phyloP scores from a whole-genome alignment of 37 sponge, comb jelly and placozoan species.

The Mnemiopsis leidyi region DNA sequence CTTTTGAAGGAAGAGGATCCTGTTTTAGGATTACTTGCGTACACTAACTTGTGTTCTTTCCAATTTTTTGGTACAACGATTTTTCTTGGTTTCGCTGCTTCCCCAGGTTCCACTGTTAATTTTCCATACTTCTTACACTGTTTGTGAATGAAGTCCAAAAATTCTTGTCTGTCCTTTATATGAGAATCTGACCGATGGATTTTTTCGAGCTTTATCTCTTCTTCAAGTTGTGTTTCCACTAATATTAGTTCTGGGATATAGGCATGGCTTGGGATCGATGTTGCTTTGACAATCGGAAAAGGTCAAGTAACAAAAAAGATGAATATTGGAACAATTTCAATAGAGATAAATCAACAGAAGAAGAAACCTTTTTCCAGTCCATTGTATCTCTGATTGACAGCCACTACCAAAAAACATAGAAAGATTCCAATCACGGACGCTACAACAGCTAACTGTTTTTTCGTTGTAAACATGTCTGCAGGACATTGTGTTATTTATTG shows the following conservation, averaged over 20 bases:
- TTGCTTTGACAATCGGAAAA: too few species aligned
- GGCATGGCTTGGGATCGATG: too few species aligned
- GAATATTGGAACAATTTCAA: too few species aligned
- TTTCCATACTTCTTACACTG: neutral
- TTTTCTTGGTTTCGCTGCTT: neutral
- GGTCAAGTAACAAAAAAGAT: too few species aligned
- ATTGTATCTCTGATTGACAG: neutral
- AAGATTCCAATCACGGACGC: neutral
- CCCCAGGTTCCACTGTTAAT: neutral
- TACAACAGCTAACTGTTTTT: neutral
- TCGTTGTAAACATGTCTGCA: neutral
- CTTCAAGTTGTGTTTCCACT: too few species aligned
- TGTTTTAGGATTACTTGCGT: neutral
- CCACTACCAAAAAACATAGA: neutral
- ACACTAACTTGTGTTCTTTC: neutral
- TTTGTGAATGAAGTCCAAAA: neutral
- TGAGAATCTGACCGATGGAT: neutral
- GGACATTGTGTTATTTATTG: too few species aligned
- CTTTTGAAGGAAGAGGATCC: neutral
- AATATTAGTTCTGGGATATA: too few species aligned
- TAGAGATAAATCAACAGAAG: too few species aligned
- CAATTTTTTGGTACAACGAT: neutral
- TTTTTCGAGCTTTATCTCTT: too few species aligned
- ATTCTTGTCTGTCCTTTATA: neutral
- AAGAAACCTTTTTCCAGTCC: too few species aligned